A percentile compares a stretch with the other conserved stretches of the same genome.
These are phyloP conservation scores for Aldrovandia affinis DNA, from an alignment of 2,797 vertebrate genomes.

Conservation along the genomic window DNA sequence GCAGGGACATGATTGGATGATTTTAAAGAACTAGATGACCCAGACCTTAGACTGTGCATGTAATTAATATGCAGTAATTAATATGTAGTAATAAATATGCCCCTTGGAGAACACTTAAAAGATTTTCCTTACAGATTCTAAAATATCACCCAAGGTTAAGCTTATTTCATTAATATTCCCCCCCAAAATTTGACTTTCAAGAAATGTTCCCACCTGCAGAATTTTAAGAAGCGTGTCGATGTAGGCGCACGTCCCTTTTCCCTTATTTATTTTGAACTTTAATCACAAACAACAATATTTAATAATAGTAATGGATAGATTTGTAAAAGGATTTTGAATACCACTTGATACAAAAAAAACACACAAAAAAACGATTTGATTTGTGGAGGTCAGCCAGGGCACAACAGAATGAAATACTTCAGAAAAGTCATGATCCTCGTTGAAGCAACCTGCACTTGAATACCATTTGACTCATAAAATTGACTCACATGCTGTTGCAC, in stretches of 20 bases:
- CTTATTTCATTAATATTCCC: background rate
- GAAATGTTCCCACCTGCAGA: background rate
- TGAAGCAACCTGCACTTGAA: conserved; percentile 30
- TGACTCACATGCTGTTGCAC: conserved; percentile 58
- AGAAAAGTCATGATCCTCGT: background rate
- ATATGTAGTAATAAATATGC: background rate
- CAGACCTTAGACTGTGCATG: conserved; percentile 23
- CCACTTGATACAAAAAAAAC: background rate
- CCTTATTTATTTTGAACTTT: background rate
- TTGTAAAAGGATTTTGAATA: background rate
- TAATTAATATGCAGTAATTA: background rate
- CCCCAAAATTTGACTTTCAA: background rate
- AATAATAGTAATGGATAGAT: background rate
- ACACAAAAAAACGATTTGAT: background rate
- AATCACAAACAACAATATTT: background rate
- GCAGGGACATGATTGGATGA: conserved; percentile 30
- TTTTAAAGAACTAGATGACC: background rate
- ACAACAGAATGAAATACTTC: background rate
- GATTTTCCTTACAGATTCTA: background rate
- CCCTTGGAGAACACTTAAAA: background rate
- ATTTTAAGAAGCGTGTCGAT: background rate
- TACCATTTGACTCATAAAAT: conserved; percentile 52
- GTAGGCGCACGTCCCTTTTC: background rate
- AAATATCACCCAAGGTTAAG: background rate
- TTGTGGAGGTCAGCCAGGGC: conserved; percentile 16